Evolutionary conservation across 37 sponge, comb jelly and placozoan species (phyloP).

Genomic region (Agelas oroides): DNA sequence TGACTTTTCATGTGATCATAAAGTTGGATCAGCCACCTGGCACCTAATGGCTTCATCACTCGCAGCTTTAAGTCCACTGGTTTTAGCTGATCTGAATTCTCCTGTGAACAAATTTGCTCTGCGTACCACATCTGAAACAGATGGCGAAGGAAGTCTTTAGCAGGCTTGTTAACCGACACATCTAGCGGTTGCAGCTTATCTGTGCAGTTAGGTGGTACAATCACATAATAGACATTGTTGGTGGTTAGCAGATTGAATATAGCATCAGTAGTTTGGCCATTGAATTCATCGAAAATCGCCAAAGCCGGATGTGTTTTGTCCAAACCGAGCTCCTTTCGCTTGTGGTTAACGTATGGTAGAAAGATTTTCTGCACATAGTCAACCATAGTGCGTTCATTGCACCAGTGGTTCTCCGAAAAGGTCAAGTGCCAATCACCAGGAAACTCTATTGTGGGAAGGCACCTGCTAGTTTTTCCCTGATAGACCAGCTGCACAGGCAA

Average conservation of each 20-base stretch:
- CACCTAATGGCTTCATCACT: slow-evolving; percentile 43
- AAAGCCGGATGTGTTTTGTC: slow-evolving; percentile 15
- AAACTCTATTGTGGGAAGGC: slow-evolving; percentile 36
- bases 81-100: not conserved
- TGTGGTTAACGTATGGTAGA: slow-evolving; percentile 14
- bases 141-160: too few species aligned
- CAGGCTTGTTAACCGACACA: too few species aligned
- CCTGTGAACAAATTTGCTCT: slow-evolving; percentile 20
- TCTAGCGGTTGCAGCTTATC: too few species aligned
- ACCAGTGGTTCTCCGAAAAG: slow-evolving; percentile 39
- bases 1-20: slow-evolving; percentile 42
- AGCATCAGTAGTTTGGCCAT: slow-evolving; percentile 19
- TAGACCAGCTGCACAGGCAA: slow-evolving; percentile 43
- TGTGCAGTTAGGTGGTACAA: too few species aligned
- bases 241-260: not conserved
- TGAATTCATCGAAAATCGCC: slow-evolving; percentile 41
- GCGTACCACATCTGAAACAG: too few species aligned
- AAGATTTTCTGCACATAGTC: slow-evolving; percentile 23
- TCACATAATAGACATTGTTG: slow-evolving; percentile 5
- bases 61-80: not conserved
- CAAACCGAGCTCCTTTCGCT: slow-evolving; percentile 1
- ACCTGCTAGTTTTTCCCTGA: slow-evolving; percentile 26
- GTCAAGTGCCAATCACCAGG: slow-evolving; percentile 46
- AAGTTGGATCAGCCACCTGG: slow-evolving; percentile 56
- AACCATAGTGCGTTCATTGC: slow-evolving; percentile 34